phyloP scores from a whole-genome alignment of 2,888 invertebrate species.

The Stictocephala bisonia region DNA sequence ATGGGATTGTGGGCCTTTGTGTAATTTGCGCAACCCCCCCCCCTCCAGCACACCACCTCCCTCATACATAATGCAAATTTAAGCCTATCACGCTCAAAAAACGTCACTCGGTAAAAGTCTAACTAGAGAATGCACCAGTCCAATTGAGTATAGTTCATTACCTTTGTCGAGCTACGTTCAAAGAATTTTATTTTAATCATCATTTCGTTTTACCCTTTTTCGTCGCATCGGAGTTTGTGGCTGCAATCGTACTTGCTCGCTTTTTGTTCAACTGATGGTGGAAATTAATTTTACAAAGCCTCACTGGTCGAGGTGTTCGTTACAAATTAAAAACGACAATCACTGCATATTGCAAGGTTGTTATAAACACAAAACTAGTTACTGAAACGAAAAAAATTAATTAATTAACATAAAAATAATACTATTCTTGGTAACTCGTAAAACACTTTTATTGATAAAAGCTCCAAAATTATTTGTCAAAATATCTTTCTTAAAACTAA shows the following conservation, averaged over 20 bases:
- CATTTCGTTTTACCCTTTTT: constrained; percentile 34
- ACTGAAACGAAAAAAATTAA: too few species aligned
- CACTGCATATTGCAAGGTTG: too few species aligned
- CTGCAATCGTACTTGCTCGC: constrained; percentile 5
- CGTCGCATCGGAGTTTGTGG: too few species aligned
- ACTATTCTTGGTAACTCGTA: too few species aligned
- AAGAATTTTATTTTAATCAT: constrained; percentile 39
- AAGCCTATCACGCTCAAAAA: constrained; percentile 42
- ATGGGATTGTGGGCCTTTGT: constrained; percentile 47
- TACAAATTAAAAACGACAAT: constrained; percentile 3
- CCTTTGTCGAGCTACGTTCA: constrained; percentile 36
- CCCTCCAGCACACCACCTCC: not conserved
- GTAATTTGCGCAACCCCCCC: constrained; percentile 43
- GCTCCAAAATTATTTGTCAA: too few species aligned
- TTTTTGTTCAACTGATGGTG: constrained; percentile 34
- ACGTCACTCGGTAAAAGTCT: constrained; percentile 22
- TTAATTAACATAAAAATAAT: too few species aligned
- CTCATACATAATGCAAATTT: constrained; percentile 47
- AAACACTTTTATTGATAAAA: too few species aligned
- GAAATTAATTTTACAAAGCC: constrained; percentile 26
- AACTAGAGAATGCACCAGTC: constrained; percentile 21
- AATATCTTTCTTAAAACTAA: too few species aligned
- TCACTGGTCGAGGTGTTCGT: not conserved
- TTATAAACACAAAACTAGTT: too few species aligned
- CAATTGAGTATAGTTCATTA: constrained; percentile 20